phyloP scores from a whole-genome alignment of 2,113 vertebrate species.

The Climacteris rufus region DNA sequence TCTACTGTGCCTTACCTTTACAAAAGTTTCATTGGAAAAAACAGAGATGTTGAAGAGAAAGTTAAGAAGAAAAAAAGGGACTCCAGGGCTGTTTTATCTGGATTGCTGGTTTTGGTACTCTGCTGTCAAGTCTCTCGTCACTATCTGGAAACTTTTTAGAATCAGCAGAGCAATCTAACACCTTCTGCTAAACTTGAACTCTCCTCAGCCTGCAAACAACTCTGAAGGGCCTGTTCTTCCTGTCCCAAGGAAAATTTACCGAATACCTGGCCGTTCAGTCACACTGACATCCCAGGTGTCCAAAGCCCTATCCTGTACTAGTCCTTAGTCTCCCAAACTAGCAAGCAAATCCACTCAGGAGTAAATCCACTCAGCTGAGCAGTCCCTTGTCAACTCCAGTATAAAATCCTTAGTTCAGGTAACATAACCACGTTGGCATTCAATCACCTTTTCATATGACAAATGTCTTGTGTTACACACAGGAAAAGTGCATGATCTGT shows the following conservation, averaged over 20 bases:
- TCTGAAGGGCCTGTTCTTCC: neutral
- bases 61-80: neutral
- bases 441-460: neutral
- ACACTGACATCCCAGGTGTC: neutral
- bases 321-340: neutral
- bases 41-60: neutral
- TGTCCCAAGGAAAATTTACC: neutral
- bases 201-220: neutral
- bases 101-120: neutral
- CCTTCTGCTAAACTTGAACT: neutral
- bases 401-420: neutral
- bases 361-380: neutral
- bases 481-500: neutral
- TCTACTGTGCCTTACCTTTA: neutral
- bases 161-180: neutral
- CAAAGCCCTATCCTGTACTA: neutral
- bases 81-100: neutral
- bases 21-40: neutral
- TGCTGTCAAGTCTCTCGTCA: neutral
- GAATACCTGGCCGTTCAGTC: neutral
- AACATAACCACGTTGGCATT: neutral
- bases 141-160: neutral
- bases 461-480: neutral
- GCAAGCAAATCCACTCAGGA: neutral
- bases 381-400: neutral